Evolutionary conservation across 2,888 invertebrate species (phyloP).

Genomic region (Troides aeacus): DNA sequence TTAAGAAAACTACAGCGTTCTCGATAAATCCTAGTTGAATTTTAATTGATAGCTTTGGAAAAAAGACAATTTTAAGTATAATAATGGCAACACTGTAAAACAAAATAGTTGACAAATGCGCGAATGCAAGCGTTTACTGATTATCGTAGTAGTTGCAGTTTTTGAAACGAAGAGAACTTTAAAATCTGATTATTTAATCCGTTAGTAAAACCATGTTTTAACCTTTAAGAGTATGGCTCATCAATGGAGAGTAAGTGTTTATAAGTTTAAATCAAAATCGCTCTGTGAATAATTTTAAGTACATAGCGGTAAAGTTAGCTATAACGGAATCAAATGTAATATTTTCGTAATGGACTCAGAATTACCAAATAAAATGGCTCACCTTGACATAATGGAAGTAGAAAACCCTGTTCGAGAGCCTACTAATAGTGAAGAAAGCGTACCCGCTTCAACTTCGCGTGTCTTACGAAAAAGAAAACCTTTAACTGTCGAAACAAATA

Average conservation of each 20-base stretch:
- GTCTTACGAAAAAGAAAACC: conserved; percentile 68
- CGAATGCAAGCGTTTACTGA: no score
- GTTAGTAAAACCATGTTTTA: not conserved
- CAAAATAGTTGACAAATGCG: no score
- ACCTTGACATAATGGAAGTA: conserved; percentile 71
- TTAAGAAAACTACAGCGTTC: no score
- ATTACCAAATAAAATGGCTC: conserved; percentile 70
- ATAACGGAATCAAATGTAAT: not conserved
- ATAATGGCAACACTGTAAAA: no score
- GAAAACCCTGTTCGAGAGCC: conserved; percentile 43
- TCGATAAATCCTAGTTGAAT: no score
- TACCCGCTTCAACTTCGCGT: conserved; percentile 49
- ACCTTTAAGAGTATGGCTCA: not conserved
- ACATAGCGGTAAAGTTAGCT: not conserved
- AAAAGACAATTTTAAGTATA: no score
- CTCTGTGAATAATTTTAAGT: not conserved
- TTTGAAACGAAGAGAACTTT: no score
- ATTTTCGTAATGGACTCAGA: conserved; percentile 51
- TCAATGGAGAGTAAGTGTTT: not conserved
- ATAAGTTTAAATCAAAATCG: not conserved
- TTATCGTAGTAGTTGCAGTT: no score
- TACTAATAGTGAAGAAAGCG: conserved; percentile 39
- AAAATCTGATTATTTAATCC: not conserved
- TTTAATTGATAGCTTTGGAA: no score
- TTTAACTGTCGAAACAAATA: conserved; percentile 54